Conservation (phyloP, 2,113 vertebrate species). For the Bothrops jararaca region DNA sequence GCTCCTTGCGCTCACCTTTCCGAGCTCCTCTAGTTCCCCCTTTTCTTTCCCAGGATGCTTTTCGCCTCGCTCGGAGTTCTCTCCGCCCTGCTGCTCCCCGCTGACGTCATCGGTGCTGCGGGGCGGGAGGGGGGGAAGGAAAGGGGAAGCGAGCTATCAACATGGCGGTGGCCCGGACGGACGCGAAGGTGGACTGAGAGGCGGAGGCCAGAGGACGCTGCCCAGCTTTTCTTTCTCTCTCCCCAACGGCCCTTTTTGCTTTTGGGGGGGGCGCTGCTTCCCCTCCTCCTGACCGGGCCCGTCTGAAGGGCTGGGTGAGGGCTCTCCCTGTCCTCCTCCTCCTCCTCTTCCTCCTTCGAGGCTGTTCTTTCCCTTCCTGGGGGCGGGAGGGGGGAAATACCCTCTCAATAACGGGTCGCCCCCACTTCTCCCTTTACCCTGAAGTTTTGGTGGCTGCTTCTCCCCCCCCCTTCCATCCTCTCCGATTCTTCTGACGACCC, state of each 20-base stretch:
- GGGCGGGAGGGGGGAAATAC: neutral
- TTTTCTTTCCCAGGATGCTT: neutral
- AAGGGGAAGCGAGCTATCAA: conserved; percentile 37
- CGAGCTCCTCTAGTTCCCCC: neutral
- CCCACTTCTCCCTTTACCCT: neutral
- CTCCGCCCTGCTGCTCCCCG: neutral
- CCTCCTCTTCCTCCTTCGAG: neutral
- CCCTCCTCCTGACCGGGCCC: neutral
- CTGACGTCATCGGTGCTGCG: neutral
- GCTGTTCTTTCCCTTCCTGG: neutral
- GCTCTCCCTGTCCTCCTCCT: neutral
- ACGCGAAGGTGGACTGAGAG: conserved; percentile 26
- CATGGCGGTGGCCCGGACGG: neutral
- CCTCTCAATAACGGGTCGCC: neutral
- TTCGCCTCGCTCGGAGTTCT: neutral
- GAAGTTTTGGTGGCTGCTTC: no score
- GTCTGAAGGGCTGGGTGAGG: neutral
- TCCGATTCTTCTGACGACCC: no score
- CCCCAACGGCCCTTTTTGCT: neutral
- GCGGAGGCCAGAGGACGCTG: neutral
- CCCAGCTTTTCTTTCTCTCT: neutral
- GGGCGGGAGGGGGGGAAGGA: conserved; percentile 25
- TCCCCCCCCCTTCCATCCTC: no score
- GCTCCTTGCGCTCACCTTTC: neutral
- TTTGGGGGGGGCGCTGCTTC: neutral